phyloP scores from a whole-genome alignment of 2,113 vertebrate species.

The Pardalotus punctatus region DNA sequence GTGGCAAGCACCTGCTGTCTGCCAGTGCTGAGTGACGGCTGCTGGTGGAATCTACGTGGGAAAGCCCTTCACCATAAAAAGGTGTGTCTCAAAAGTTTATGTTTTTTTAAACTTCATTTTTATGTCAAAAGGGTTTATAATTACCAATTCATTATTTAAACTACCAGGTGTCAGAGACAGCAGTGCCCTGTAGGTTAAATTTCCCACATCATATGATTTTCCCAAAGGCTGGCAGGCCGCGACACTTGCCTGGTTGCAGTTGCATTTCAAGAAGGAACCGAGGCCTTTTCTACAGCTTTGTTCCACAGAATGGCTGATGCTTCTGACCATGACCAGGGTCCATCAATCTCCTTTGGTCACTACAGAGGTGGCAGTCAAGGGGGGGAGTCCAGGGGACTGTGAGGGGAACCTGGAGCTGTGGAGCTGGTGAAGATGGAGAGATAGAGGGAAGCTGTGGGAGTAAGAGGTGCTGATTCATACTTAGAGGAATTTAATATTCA shows the following conservation, averaged over 20 bases:
- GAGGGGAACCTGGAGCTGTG: neutral
- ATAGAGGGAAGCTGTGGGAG: conserved; percentile 36
- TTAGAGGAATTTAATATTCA: conserved; percentile 53
- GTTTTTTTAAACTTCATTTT: conserved; percentile 43
- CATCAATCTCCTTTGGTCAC: neutral
- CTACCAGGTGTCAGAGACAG: conserved; percentile 40
- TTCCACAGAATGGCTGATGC: neutral
- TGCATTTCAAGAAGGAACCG: neutral
- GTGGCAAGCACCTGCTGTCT: conserved; percentile 38
- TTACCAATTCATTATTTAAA: conserved; percentile 61
- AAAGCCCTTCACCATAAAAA: conserved; percentile 42
- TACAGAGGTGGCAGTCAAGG: neutral
- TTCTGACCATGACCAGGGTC: neutral
- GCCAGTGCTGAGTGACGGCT: conserved; percentile 16
- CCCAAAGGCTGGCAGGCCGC: neutral
- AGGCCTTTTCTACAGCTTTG: neutral
- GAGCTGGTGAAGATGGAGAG: neutral
- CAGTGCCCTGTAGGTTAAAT: neutral
- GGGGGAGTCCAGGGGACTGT: neutral
- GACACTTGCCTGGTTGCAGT: fast-evolving
- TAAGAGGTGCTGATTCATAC: conserved; percentile 56
- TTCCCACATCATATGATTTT: conserved; percentile 9
- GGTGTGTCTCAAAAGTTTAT: conserved; percentile 33
- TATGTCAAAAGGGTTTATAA: conserved; percentile 50
- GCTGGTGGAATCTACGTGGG: conserved; percentile 24